Evolutionary conservation across 2,797 vertebrate species (phyloP).

Genomic region (Gastrophryne carolinensis): DNA sequence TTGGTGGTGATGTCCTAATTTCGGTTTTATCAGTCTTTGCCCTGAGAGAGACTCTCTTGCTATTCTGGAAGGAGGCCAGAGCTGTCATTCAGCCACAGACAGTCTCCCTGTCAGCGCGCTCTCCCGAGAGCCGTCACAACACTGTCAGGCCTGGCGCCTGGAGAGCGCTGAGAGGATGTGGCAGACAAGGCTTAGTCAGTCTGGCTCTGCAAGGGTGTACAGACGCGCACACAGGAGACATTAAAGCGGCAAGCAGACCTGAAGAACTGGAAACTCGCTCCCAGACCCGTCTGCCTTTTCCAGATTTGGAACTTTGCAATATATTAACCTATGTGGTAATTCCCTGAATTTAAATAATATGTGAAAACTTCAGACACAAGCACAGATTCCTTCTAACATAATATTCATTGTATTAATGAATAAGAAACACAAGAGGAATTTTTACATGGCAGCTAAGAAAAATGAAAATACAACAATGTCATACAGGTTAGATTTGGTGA

Average conservation of each 20-base stretch:
- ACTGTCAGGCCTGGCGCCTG: constrained; percentile 58
- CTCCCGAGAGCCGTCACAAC: constrained; percentile 44
- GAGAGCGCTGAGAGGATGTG: constrained; percentile 53
- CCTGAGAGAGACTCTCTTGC: constrained; percentile 5
- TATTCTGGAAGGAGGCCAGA: constrained; percentile 41
- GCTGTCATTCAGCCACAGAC: constrained; percentile 54
- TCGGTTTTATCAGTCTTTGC: constrained; percentile 7
- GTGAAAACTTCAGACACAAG: too few species aligned
- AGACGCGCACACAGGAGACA: not conserved
- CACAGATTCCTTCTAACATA: too few species aligned
- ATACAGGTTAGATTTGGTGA: too few species aligned
- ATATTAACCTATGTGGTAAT: not conserved
- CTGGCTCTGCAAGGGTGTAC: constrained; percentile 52
- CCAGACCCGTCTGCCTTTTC: not conserved
- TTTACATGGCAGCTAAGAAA: too few species aligned
- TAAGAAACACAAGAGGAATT: too few species aligned
- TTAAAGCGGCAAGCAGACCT: not conserved
- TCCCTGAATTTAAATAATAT: too few species aligned
- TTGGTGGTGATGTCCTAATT: constrained; percentile 27
- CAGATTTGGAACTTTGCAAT: not conserved
- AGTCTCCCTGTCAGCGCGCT: constrained; percentile 31
- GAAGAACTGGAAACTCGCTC: not conserved
- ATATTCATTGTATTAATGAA: too few species aligned
- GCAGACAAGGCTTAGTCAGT: constrained; percentile 53
- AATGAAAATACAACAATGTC: too few species aligned